Evolutionary conservation across 2,797 vertebrate genomes (phyloP), one percentile per base, ranked within the genome.

Genomic region (Choloepus didactylus): DNA sequence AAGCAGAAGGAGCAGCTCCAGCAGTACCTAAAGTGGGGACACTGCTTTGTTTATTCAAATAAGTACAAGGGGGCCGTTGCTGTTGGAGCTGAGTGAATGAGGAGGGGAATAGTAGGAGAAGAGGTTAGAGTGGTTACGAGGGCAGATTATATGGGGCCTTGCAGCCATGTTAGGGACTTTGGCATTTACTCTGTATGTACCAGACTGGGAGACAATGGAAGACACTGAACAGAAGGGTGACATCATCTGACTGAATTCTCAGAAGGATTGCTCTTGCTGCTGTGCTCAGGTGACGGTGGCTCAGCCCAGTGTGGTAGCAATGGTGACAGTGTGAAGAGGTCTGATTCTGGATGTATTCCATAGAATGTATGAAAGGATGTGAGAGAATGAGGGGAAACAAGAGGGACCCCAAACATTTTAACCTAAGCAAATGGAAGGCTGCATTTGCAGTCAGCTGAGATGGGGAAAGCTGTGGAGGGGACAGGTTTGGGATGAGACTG

Each of bases 161-260:
- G 10, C 35, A 56, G 44, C 46, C 51, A 51, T 3, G n/a, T 6
- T 1, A 29, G 12, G 16, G n/a, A 69, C 4, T 3, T 3, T 16
- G 25, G 12, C 23, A 46, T 41, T 76, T 44, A 38, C 21, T 44
- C 21, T 35, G 35, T 35, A 35, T 16, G 35, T 49, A 66, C 44
- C 23, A 27, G 51, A 49, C 9, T 21, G 19, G 60, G 44, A 54
- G 16, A 56, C 18, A 49, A 82, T 6, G 38, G 60, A 56, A 62
- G 35, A 2, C 21, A 18, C 1, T n/a, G 6, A 29, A 15, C 8
- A 11, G 59, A 29, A 82, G 5, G 23, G 21, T 49, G 12, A 83
- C 18, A 2, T 18, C 2, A 21, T 27, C 6, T 0, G 4, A 11
- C 2, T 11, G 15, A 41, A 9, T 29, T 56, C 35, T n/a, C 19